These are phyloP conservation scores for Mormyrops boulengeri DNA, from an alignment of 2,797 vertebrate species.

Conservation along the genomic window DNA sequence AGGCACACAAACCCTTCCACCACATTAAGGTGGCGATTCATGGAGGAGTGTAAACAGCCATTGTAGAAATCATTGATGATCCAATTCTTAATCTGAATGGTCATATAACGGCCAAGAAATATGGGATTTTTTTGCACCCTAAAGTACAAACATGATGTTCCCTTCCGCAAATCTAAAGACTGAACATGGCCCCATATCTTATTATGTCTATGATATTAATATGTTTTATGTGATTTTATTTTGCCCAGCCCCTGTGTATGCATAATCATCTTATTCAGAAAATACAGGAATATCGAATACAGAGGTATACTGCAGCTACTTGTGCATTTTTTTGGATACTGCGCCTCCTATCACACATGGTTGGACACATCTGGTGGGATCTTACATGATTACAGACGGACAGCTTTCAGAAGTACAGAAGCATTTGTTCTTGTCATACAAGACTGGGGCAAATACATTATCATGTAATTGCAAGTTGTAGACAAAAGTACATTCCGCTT, in stretches of 20 bases:
- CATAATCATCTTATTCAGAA: neutral
- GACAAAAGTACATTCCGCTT: neutral
- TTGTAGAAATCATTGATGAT: neutral
- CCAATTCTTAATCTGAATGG: neutral
- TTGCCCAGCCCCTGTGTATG: neutral
- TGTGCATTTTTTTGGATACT: neutral
- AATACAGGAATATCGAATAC: neutral
- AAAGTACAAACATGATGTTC: neutral
- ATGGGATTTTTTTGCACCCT: neutral
- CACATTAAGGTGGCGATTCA: neutral
- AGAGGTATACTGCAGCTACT: neutral
- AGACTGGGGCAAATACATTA: neutral
- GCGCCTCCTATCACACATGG: neutral
- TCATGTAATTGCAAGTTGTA: neutral
- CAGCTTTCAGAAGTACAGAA: neutral
- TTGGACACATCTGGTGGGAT: neutral
- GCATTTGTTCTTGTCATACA: neutral
- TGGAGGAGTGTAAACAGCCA: neutral
- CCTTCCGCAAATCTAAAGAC: neutral
- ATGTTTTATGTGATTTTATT: neutral
- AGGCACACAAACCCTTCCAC: neutral
- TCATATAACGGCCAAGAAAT: neutral
- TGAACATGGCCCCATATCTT: neutral
- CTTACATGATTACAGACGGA: neutral
- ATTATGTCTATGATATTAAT: neutral